Percentiles rank a stretch among this genome's conserved stretches.
These are phyloP conservation scores for Drosophila rellima DNA, from an alignment of 2,888 invertebrate genomes.

Conservation along the genomic window DNA sequence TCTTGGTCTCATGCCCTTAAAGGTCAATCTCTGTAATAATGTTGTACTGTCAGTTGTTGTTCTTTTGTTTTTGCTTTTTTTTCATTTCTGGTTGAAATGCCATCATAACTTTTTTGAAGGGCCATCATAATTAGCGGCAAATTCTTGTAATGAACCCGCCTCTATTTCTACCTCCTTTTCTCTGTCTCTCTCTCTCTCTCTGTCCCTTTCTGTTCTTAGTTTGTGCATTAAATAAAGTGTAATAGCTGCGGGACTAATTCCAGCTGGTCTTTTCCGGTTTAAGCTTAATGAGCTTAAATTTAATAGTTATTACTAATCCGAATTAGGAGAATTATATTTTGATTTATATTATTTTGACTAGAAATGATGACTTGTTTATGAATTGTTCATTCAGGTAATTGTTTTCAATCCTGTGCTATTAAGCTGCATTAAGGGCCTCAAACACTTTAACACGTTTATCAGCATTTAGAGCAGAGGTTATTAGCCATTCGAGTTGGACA, in stretches of 20 bases:
- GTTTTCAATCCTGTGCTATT: neutral
- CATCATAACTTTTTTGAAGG: conserved; percentile 62
- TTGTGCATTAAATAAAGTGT: conserved; percentile 26
- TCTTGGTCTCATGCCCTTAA: conserved; percentile 53
- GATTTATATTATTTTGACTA: too few relatives aligned
- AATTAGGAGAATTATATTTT: too few relatives aligned
- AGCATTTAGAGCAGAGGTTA: conserved; percentile 59
- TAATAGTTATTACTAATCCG: neutral
- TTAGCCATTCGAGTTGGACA: conserved; percentile 46
- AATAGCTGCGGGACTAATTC: conserved; percentile 9
- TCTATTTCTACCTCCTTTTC: neutral
- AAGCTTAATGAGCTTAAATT: conserved; percentile 2
- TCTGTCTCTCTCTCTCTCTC: neutral
- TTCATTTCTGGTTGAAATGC: conserved; percentile 32
- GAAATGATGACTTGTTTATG: neutral
- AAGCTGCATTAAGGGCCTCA: conserved; percentile 1
- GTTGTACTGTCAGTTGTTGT: conserved; percentile 8
- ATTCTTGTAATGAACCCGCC: conserved; percentile 48
- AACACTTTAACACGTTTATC: conserved; percentile 61
- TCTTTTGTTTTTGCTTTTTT: neutral
- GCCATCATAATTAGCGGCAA: conserved; percentile 76
- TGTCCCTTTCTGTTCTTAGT: neutral
- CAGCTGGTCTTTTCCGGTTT: conserved; percentile 7
- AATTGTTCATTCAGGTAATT: neutral
- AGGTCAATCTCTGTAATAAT: conserved; percentile 37